Percentiles rank a stretch among this genome's conserved stretches.
phyloP scores from a whole-genome alignment of 2,888 invertebrate genomes.

The Synanthedon formicaeformis region DNA sequence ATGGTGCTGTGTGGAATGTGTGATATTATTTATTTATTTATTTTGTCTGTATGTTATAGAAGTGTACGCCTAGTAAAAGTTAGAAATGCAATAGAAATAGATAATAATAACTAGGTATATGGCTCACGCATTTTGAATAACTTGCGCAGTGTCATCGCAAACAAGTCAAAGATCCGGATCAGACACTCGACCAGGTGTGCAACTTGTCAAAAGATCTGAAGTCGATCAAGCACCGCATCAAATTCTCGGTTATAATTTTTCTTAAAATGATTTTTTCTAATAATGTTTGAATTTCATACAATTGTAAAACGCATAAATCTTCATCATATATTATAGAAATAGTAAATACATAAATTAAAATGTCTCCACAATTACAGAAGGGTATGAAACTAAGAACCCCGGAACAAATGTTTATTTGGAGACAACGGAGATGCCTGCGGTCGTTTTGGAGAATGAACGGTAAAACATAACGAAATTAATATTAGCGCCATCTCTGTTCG shows the following conservation, averaged over 20 bases:
- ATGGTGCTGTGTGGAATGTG: no score
- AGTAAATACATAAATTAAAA: not conserved
- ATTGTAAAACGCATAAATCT: no score
- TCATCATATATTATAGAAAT: not conserved
- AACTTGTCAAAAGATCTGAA: constrained; percentile 44
- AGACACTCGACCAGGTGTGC: constrained; percentile 35
- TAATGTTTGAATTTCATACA: no score
- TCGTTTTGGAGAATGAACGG: constrained; percentile 52
- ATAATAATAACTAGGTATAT: no score
- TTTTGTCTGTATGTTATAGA: not conserved
- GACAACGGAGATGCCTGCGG: constrained; percentile 31
- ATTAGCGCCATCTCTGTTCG: no score
- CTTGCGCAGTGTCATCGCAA: constrained; percentile 34
- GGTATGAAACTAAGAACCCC: constrained; percentile 35
- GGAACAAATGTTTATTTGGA: constrained; percentile 35
- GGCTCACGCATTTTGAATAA: no score
- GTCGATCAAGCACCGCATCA: constrained; percentile 37
- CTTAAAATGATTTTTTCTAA: no score
- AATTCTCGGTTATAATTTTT: constrained; percentile 26
- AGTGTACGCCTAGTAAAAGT: no score
- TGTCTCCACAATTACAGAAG: constrained; percentile 26
- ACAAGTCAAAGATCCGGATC: constrained; percentile 28
- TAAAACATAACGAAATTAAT: constrained; percentile 6
- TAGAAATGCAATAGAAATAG: no score
- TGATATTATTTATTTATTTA: not conserved